Percentiles rank a stretch among this genome's conserved stretches.
phyloP scores from a whole-genome alignment of 2,888 invertebrate species.

The Lingula anatina region DNA sequence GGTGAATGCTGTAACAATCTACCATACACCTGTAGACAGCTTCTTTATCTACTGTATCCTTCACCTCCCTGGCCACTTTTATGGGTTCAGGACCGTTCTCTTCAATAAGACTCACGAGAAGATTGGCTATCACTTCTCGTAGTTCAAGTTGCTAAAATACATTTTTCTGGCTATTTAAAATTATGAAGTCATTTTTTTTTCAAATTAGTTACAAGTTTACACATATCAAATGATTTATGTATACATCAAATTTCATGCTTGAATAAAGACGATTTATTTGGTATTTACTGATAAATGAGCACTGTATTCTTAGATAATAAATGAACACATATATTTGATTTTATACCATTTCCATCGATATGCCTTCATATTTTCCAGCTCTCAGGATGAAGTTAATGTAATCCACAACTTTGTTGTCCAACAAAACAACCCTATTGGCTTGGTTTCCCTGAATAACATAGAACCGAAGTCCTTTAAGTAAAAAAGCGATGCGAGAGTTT shows the following conservation, averaged over 20 bases:
- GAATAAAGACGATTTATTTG: no score
- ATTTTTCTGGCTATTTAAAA: no score
- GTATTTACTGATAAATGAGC: no score
- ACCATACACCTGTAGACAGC: conserved; percentile 45
- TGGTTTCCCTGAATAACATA: conserved; percentile 43
- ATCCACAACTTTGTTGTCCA: conserved; percentile 51
- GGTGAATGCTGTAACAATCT: conserved; percentile 47
- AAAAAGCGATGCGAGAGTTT: no score
- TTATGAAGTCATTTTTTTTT: no score
- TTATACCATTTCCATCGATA: conserved; percentile 44
- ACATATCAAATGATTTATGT: no score
- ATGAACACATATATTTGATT: no score
- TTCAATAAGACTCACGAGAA: conserved; percentile 47
- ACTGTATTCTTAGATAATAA: no score
- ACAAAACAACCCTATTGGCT: conserved; percentile 45
- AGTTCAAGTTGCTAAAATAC: conserved; percentile 34
- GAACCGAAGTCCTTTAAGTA: neutral
- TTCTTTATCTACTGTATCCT: conserved; percentile 51
- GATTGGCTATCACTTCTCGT: conserved; percentile 40
- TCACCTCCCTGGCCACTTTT: conserved; percentile 49
- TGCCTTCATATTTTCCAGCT: conserved; percentile 43
- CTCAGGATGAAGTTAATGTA: conserved; percentile 52
- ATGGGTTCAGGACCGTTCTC: conserved; percentile 50
- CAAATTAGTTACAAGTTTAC: no score
- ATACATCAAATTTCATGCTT: no score